phyloP scores from a whole-genome alignment of 2,113 vertebrate genomes.

The Anguilla rostrata region DNA sequence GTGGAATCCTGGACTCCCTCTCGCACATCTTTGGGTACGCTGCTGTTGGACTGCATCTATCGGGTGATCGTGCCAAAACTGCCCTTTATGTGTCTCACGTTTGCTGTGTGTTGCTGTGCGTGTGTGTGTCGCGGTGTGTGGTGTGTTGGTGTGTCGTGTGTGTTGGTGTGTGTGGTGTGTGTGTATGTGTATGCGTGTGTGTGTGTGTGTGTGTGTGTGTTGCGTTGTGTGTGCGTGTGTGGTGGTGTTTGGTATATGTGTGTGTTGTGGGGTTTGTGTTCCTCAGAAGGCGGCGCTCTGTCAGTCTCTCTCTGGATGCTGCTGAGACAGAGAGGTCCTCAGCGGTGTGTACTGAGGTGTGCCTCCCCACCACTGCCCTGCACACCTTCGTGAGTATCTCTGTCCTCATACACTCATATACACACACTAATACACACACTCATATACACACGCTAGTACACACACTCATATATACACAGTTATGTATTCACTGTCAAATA shows the following conservation, averaged over 20 bases:
- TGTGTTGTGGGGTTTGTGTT: background rate
- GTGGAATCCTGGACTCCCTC: constrained; percentile 93
- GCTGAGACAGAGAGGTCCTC: constrained; percentile 71
- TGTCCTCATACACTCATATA: background rate
- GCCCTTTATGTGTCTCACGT: constrained; percentile 45
- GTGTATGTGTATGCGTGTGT: background rate
- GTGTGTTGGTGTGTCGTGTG: constrained; percentile 67
- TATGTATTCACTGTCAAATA: too few relatives aligned
- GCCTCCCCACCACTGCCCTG: constrained; percentile 84
- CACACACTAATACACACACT: too few relatives aligned
- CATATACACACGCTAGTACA: background rate
- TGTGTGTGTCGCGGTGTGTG: constrained; percentile 24
- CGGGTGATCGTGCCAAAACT: constrained; percentile 42
- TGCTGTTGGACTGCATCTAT: constrained; percentile 63
- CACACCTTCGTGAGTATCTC: constrained; percentile 85
- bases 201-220: constrained; percentile 56
- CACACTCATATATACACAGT: too few relatives aligned
- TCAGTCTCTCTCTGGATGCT: constrained; percentile 77
- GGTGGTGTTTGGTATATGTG: constrained; percentile 27
- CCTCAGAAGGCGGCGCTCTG: constrained; percentile 77
- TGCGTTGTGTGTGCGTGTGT: too few relatives aligned
- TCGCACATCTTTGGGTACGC: constrained; percentile 97
- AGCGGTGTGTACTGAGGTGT: constrained; percentile 77
- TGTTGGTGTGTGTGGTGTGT: background rate
- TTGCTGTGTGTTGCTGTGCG: background rate